Percentiles rank a stretch among this genome's conserved stretches.
Conservation (phyloP, 2,113 vertebrate species). For the Rhinoderma darwinii region DNA sequence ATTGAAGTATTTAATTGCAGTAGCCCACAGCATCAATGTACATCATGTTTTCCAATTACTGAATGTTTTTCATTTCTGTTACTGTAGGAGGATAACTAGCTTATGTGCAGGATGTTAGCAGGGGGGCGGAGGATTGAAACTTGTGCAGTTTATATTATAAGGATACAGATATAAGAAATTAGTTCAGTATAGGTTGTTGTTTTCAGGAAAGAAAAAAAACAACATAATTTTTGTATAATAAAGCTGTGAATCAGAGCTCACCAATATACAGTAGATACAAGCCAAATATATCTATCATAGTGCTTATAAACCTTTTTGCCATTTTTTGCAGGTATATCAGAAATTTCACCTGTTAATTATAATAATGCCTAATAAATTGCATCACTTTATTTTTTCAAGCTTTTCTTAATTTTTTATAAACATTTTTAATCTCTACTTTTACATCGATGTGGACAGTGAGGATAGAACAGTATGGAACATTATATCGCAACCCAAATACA, state of each 20-base stretch:
- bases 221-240: not conserved
- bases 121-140: slow-evolving; percentile 4
- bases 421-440: too few species aligned
- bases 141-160: not conserved
- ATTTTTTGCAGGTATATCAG: too few species aligned
- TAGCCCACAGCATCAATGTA: slow-evolving; percentile 23
- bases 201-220: slow-evolving; percentile 1
- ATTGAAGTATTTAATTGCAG: slow-evolving; percentile 31
- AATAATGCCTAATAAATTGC: too few species aligned
- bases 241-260: not conserved
- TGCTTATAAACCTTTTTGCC: too few species aligned
- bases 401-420: too few species aligned
- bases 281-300: not conserved
- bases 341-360: too few species aligned
- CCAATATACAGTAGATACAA: not conserved
- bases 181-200: slow-evolving; percentile 30
- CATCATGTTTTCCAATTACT: slow-evolving; percentile 48
- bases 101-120: slow-evolving; percentile 34
- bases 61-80: slow-evolving; percentile 49
- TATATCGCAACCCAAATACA: too few species aligned
- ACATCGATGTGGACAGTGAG: too few species aligned
- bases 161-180: not conserved
- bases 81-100: slow-evolving; percentile 39
- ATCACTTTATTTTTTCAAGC: too few species aligned
- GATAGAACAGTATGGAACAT: too few species aligned